These are phyloP conservation scores for Aramus guarauna DNA, from an alignment of 2,113 vertebrate species.

Conservation along the genomic window DNA sequence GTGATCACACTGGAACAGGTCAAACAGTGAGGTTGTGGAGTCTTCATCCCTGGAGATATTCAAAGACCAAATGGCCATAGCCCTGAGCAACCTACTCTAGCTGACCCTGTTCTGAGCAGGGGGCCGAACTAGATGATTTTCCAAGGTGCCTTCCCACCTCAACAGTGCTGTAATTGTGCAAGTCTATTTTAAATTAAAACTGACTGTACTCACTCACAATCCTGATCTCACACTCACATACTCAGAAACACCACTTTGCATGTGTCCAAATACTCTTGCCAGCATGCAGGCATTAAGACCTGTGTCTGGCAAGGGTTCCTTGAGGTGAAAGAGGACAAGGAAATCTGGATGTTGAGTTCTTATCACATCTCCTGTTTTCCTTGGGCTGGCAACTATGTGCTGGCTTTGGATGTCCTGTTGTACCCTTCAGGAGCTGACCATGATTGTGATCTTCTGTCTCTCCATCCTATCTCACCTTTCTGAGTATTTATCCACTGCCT, in stretches of 20 bases:
- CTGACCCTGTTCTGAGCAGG: background rate
- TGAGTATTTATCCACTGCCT: background rate
- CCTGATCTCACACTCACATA: background rate
- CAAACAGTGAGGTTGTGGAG: background rate
- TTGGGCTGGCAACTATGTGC: background rate
- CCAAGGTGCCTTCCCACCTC: background rate
- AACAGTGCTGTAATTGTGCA: background rate
- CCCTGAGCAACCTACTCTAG: background rate
- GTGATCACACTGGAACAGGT: background rate
- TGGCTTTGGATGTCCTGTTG: background rate
- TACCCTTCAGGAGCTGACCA: background rate
- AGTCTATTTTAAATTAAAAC: background rate
- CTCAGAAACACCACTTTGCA: background rate
- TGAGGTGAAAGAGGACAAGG: background rate
- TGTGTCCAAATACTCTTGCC: background rate
- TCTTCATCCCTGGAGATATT: background rate
- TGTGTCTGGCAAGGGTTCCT: background rate
- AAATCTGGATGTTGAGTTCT: background rate
- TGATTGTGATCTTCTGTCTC: background rate
- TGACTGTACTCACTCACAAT: background rate
- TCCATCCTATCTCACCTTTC: background rate
- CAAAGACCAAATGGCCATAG: background rate
- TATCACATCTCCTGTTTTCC: background rate
- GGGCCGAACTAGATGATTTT: background rate
- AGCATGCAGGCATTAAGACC: background rate